Evolutionary conservation across 2,797 vertebrate species (phyloP).

Genomic region (Alca torda): DNA sequence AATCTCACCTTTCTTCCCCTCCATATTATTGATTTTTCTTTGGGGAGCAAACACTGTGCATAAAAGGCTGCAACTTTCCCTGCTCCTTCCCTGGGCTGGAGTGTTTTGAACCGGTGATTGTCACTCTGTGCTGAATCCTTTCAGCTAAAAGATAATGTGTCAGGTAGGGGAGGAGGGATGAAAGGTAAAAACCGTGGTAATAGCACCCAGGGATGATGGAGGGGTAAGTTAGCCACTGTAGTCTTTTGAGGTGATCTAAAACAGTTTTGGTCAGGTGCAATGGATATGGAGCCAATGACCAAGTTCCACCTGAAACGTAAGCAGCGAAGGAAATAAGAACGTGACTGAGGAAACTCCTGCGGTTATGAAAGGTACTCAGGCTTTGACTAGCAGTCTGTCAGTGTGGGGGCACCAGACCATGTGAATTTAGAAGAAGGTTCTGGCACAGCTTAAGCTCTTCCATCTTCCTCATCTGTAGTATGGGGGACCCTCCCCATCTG

Average conservation of each 20-base stretch:
- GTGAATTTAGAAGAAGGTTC: background rate
- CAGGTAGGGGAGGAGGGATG: background rate
- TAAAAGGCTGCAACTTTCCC: background rate
- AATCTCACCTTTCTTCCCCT: background rate
- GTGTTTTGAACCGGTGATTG: background rate
- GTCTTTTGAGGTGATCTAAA: background rate
- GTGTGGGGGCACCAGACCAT: background rate
- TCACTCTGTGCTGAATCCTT: background rate
- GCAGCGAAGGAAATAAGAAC: background rate
- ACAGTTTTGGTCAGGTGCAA: background rate
- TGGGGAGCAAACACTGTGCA: background rate
- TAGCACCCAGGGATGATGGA: background rate
- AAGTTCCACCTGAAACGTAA: background rate
- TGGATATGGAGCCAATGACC: background rate
- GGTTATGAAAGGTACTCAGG: background rate
- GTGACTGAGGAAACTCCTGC: background rate
- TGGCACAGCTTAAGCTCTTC: background rate
- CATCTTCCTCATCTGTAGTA: background rate
- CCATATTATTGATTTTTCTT: background rate
- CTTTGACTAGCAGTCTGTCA: background rate
- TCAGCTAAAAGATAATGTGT: background rate
- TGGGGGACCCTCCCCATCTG: background rate
- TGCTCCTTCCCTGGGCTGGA: background rate
- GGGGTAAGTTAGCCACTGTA: background rate
- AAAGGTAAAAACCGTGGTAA: background rate